These are phyloP conservation scores for Lysandra bellargus DNA, from an alignment of 2,888 invertebrate genomes.

Conservation along the genomic window DNA sequence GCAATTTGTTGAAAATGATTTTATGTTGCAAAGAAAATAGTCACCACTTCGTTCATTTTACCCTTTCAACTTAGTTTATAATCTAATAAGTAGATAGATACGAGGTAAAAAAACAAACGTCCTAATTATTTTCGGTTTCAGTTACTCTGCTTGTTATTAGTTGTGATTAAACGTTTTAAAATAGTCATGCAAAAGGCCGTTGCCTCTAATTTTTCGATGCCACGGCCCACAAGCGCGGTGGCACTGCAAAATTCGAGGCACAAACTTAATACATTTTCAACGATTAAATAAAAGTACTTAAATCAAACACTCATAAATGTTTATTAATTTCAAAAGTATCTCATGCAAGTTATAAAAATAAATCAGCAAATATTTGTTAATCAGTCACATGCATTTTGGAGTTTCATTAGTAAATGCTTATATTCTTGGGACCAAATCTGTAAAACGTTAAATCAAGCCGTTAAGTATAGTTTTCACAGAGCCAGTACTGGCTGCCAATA, in stretches of 20 bases:
- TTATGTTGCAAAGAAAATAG: background rate
- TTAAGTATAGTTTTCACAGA: too few relatives aligned
- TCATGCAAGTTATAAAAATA: constrained; percentile 18
- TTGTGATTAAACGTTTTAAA: background rate
- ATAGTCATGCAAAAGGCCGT: background rate
- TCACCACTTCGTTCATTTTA: background rate
- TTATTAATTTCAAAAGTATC: background rate
- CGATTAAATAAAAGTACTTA: background rate
- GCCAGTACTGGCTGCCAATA: too few relatives aligned
- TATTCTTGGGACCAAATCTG: constrained; percentile 79
- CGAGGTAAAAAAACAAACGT: too few relatives aligned
- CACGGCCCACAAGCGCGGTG: background rate
- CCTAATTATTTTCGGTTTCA: too few relatives aligned
- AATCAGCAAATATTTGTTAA: background rate
- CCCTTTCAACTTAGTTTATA: background rate
- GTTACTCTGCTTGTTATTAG: background rate
- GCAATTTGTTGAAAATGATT: background rate
- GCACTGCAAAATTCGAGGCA: background rate
- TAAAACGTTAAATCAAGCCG: constrained; percentile 43
- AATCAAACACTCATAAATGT: background rate
- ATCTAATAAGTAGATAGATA: too few relatives aligned
- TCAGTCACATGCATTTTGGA: background rate
- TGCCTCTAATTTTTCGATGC: background rate
- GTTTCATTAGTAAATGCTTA: constrained; percentile 66
- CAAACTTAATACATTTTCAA: background rate